Conservation (phyloP, 2,797 vertebrate genomes). For the Dendrocincla fuliginosa region DNA sequence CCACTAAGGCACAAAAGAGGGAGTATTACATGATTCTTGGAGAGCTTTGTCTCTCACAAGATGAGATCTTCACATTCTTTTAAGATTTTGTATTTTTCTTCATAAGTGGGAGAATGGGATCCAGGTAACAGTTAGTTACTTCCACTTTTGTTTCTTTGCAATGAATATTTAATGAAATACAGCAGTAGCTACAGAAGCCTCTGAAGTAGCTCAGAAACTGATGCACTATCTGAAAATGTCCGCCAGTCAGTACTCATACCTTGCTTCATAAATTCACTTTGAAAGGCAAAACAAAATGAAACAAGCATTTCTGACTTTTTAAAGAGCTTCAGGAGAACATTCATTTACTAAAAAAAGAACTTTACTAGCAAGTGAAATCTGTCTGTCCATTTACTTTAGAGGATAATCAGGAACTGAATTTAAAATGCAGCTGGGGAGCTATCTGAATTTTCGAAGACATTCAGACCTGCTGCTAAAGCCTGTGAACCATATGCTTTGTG, state of each 20-base stretch:
- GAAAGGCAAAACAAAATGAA: conserved; percentile 9
- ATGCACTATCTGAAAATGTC: conserved; percentile 12
- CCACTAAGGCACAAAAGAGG: not conserved
- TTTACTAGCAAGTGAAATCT: not conserved
- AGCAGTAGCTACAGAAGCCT: not conserved
- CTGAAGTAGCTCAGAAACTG: conserved; percentile 13
- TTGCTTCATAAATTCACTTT: not conserved
- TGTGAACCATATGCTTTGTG: not conserved
- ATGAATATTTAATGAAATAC: not conserved
- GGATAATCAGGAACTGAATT: not conserved
- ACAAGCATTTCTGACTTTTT: conserved; percentile 4
- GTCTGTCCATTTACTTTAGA: not conserved
- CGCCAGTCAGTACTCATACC: not conserved
- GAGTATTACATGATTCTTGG: not conserved
- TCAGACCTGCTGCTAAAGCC: not conserved
- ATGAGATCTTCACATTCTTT: not conserved
- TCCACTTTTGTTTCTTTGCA: not conserved
- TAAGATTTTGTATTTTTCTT: not conserved
- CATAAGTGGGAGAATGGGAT: not conserved
- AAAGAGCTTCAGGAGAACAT: not conserved
- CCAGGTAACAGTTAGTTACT: not conserved
- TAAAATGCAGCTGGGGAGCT: not conserved
- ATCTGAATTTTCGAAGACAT: not conserved
- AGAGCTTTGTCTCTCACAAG: not conserved
- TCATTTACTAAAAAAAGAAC: not conserved